Percentiles rank a stretch among this genome's conserved stretches.
Evolutionary conservation across 2,888 invertebrate species (phyloP).

Genomic region (Cheilosia scutellata): DNA sequence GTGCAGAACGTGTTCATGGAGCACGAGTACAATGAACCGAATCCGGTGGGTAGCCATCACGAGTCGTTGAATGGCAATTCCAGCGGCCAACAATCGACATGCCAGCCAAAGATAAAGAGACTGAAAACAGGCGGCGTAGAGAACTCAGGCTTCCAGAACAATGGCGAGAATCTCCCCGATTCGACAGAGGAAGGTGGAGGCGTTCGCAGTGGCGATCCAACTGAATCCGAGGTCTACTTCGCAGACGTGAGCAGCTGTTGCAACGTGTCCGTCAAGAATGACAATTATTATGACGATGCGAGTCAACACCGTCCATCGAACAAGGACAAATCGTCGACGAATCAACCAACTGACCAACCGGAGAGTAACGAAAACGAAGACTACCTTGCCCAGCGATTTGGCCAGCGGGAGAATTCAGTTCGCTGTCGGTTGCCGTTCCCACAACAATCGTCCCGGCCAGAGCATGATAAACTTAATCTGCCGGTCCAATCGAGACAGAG

Average conservation of each 20-base stretch:
- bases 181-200: constrained; percentile 77
- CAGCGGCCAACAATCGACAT: constrained; percentile 71
- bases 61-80: constrained; percentile 77
- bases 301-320: constrained; percentile 76
- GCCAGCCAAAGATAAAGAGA: constrained; percentile 75
- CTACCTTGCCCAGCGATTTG: constrained; percentile 86
- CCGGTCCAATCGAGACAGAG: constrained; percentile 76
- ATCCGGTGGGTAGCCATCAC: constrained; percentile 77
- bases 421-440: constrained; percentile 86
- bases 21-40: constrained; percentile 82
- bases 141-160: constrained; percentile 91
- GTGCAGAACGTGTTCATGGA: constrained; percentile 84
- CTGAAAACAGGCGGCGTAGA: constrained; percentile 88
- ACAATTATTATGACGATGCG: constrained; percentile 83
- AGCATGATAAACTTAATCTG: constrained; percentile 77
- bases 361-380: constrained; percentile 85
- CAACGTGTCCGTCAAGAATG: constrained; percentile 88
- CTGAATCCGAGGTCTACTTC: constrained; percentile 93
- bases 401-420: constrained; percentile 86
- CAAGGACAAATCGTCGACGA: constrained; percentile 74
- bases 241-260: constrained; percentile 94
- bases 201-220: constrained; percentile 84
- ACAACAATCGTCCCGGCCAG: constrained; percentile 71
- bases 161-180: constrained; percentile 84
- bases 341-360: constrained; percentile 72